Evolutionary conservation across 2,888 invertebrate genomes (phyloP).

Genomic region (Aproaerema taeniolella): DNA sequence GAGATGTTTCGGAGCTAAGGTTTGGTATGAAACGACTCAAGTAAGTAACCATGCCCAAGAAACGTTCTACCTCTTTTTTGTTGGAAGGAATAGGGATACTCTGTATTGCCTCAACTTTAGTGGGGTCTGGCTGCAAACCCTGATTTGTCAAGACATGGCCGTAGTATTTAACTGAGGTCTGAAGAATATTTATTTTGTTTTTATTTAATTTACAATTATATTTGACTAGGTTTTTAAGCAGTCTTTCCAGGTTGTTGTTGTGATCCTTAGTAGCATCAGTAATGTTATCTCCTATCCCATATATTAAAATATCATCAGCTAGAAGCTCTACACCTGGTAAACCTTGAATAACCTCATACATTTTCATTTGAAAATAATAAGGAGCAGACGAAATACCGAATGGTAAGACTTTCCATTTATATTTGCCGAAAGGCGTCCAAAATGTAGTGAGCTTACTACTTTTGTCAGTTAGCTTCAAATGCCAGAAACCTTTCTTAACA

Average conservation of each 20-base stretch:
- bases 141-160: constrained; percentile 1
- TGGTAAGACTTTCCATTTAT: constrained; percentile 7
- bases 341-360: not conserved
- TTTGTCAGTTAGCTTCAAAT: constrained; percentile 5
- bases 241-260: constrained; percentile 3
- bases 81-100: not conserved
- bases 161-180: not conserved
- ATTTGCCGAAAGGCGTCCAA: too few species aligned
- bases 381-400: constrained; percentile 8
- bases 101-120: constrained; percentile 1
- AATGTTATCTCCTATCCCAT: constrained; percentile 3
- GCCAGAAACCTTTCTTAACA: constrained; percentile 1
- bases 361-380: constrained; percentile 3
- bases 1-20: not conserved
- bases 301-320: constrained; percentile 7
- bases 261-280: not conserved
- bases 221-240: constrained; percentile 2
- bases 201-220: constrained; percentile 6
- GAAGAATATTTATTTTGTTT: not conserved
- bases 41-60: constrained; percentile 7
- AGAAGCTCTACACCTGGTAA: constrained; percentile 4
- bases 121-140: not conserved
- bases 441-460: constrained; percentile 12
- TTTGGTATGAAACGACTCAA: constrained; percentile 4
- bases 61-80: not conserved